Conservation (phyloP, 2,113 vertebrate species). For the Cryptotis parvus region DNA sequence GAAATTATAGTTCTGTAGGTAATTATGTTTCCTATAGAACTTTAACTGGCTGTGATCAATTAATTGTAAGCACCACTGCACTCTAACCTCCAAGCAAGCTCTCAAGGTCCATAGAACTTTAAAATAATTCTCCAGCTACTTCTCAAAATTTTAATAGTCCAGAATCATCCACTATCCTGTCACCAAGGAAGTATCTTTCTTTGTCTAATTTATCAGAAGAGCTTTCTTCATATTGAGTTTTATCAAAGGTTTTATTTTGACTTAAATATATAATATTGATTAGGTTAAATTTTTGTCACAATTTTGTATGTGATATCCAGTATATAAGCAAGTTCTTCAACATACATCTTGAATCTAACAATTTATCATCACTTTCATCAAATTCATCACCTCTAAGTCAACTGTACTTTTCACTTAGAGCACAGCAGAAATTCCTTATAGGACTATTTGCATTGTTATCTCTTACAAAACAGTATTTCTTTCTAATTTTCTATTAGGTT, state of each 20-base stretch:
- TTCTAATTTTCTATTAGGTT: constrained; percentile 1
- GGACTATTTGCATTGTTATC: not conserved
- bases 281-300: no score
- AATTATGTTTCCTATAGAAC: not conserved
- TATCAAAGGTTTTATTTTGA: constrained; percentile 17
- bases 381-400: not conserved
- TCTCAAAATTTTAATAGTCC: not conserved
- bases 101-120: not conserved
- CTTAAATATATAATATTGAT: constrained; percentile 5
- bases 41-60: no score
- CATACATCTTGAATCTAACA: not conserved
- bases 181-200: not conserved
- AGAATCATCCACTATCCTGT: not conserved
- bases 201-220: constrained; percentile 1
- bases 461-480: constrained; percentile 6
- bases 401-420: not conserved
- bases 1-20: constrained; percentile 13
- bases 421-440: not conserved
- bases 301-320: constrained; percentile 30
- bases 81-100: no score
- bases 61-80: no score
- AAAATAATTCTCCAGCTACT: no score
- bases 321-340: not conserved
- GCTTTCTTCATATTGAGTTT: constrained; percentile 33
- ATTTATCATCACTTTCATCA: not conserved